Evolutionary conservation across 2,113 vertebrate genomes (phyloP), one percentile per base, ranked within the genome.

Genomic region (Menidia beryllina): DNA sequence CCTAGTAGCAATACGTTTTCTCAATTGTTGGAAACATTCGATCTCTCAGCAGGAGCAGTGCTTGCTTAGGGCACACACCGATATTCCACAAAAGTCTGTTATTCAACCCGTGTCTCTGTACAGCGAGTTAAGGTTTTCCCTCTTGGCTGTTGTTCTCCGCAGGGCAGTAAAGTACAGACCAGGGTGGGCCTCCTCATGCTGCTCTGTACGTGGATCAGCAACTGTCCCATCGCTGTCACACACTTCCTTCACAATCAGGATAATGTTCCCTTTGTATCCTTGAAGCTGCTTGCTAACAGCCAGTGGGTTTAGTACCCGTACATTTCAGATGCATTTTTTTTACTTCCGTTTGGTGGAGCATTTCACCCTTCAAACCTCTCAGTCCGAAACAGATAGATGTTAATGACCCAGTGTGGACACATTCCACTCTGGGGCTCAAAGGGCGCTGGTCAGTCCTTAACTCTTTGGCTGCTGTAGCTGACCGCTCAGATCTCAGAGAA

Each of bases 191-290:
- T 99, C 2, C 91, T 99, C 85, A 98, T 99, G 94, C 86, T 99
- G 87, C 95, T 99, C 61, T 99, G 97, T 72, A 98, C 98, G 1
- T 99, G 98, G 98, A 93, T 98, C 69, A 98, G 94, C 89, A 97
- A 95, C 93, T 99, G 98, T 85, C 96, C 98, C 0, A 99, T 99
- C 43, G 97, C 97, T 1, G 98, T 99, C 81, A 97, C 96, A 1
- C 96, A 99, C 89, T 99, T 99, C 86, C 95, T 99, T 55, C 97
- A 98, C 93, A 99, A 98, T 55, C 94, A 97, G 71, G 94, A 96
- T 84, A 99, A 99, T 30, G 91, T 99, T 61, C 97, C 98, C 54
- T 99, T 99, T 69, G 98, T 99, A 99, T 99, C 97, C 97, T 98
- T 94, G 1, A 63, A 55, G 19, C 26, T 34, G 25, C 14, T 30